Evolutionary conservation across 2,888 invertebrate species (phyloP), one percentile per base, ranked within the genome.

Genomic region (Chelonus formosanus): DNA sequence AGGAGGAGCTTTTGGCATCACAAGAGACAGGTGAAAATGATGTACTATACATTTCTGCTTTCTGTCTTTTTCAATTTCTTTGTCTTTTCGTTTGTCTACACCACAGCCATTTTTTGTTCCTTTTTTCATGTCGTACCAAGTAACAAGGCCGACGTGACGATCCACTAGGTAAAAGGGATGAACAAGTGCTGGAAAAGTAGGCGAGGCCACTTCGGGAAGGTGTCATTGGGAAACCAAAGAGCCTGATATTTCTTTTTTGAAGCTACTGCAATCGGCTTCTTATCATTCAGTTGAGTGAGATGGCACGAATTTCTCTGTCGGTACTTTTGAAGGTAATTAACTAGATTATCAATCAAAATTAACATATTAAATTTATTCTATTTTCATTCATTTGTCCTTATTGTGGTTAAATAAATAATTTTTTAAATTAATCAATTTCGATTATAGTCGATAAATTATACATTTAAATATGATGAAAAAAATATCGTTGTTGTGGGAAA

Each of bases 121-220:
- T 43, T 35, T 40, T 60, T 31, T 61, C 50, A 50, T 50, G 55
- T 52, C 55, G 59, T 55, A 56, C 43, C 60, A 50, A 61, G 48
- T 65, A 65, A 65, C 65, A 60, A 65, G 65, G 65, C 61, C 50
- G 65, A 65, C 65, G 65, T 65, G 61, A 65, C 65, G 44, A 65
- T 65, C 65, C 54, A 36, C 45, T 59, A 36, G 36, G 61, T 52
- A 55, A 61, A 55, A 43, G 53, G 48, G 45, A 59, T 65, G 54
- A 59, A 61, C 54, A 55, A 50, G 56, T 61, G 43, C 44, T 61
- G 60, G 48, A 50, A 65, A 65, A 65, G 61, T 61, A 65, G 60
- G 48, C 45, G 53, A 58, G 7, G 8, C 7, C 34, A 52, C 32
- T 32, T 52, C 34, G 52, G 31, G 7, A 32, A 31, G 52, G 31